Evolutionary conservation across 2,797 vertebrate species (phyloP).

Genomic region (Ceyx erithaca): DNA sequence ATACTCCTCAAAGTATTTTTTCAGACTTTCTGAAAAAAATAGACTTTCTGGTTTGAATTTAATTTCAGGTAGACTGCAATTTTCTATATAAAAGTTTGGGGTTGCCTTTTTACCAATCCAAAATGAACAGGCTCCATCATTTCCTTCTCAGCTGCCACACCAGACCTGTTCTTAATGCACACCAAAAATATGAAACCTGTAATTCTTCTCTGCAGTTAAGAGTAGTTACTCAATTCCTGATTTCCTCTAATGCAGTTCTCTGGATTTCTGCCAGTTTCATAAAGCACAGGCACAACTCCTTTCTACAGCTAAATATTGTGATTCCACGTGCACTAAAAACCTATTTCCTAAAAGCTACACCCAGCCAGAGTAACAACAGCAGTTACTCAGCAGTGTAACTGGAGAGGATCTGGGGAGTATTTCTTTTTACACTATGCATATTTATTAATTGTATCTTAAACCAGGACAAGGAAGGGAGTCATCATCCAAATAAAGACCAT

Average conservation of each 20-base stretch:
- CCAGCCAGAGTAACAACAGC: not conserved
- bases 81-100: fast-evolving
- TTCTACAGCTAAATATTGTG: not conserved
- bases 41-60: not conserved
- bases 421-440: not conserved
- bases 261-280: not conserved
- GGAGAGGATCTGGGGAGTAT: not conserved
- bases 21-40: not conserved
- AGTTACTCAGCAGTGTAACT: not conserved
- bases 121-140: not conserved
- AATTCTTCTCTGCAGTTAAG: not conserved
- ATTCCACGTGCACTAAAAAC: not conserved
- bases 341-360: not conserved
- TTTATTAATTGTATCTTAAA: not conserved
- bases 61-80: not conserved
- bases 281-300: not conserved
- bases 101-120: not conserved
- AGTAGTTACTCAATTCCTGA: not conserved
- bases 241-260: not conserved
- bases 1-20: not conserved
- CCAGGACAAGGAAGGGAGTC: not conserved
- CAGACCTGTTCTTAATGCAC: not conserved
- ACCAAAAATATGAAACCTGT: not conserved
- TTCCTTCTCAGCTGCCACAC: not conserved
- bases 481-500: not conserved